phyloP scores from a whole-genome alignment of 2,888 invertebrate species.

The Hesperia comma region DNA sequence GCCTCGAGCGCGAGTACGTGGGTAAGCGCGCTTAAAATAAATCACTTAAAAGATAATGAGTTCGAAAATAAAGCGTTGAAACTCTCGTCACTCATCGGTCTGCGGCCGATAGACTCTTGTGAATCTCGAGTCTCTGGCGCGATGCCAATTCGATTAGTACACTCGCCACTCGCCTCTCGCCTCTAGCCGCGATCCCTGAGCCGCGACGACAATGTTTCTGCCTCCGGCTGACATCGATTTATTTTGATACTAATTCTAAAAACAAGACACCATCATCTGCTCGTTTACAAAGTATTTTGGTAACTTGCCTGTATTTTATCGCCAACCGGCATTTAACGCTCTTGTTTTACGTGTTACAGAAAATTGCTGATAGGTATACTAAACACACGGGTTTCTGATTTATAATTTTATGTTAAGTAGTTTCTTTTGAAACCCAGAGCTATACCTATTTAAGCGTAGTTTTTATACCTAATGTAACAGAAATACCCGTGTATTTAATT shows the following conservation, averaged over 20 bases:
- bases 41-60: slow-evolving; percentile 81
- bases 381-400: slow-evolving; percentile 49
- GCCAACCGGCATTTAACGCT: slow-evolving; percentile 1
- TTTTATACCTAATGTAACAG: no score
- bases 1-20: slow-evolving; percentile 49
- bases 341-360: slow-evolving; percentile 47
- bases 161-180: slow-evolving; percentile 56
- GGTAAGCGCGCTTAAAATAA: slow-evolving; percentile 68
- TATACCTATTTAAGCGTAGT: no score
- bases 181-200: slow-evolving; percentile 37
- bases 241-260: slow-evolving; percentile 42
- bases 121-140: slow-evolving; percentile 61
- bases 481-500: not conserved
- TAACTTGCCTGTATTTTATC: slow-evolving; percentile 16
- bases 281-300: slow-evolving; percentile 27
- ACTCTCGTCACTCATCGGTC: slow-evolving; percentile 72
- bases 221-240: slow-evolving; percentile 56
- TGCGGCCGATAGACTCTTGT: slow-evolving; percentile 67
- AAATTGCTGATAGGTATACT: slow-evolving; percentile 55
- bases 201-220: slow-evolving; percentile 54
- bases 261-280: slow-evolving; percentile 30
- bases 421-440: no score
- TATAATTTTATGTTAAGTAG: slow-evolving; percentile 20
- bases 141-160: slow-evolving; percentile 69
- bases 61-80: slow-evolving; percentile 78